Conservation (phyloP, 92 coral and sea anemone genomes). For the Zoanthus gigantus region DNA sequence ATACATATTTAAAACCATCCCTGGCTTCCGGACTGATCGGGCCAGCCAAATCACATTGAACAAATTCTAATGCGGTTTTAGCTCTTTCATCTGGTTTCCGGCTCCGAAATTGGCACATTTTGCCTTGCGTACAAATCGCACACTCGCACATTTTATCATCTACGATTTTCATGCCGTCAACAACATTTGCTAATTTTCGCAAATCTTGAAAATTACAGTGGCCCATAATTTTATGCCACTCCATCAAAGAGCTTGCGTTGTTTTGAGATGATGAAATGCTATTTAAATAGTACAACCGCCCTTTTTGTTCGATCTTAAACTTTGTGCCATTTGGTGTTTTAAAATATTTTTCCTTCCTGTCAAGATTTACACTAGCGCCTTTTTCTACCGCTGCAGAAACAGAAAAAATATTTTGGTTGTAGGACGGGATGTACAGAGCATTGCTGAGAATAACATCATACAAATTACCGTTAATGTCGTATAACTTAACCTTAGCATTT, state of each 20-base stretch:
- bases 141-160: conserved; percentile 46
- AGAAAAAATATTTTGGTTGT: conserved; percentile 7
- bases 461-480: background rate
- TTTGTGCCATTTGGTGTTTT: conserved; percentile 1
- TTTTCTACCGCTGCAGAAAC: conserved; percentile 9
- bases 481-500: conserved; percentile 9
- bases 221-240: background rate
- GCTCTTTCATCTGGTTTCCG: conserved; percentile 60
- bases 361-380: background rate
- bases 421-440: conserved; percentile 31
- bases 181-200: conserved; percentile 47
- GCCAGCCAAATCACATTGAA: conserved; percentile 59
- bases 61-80: conserved; percentile 51
- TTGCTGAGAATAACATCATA: conserved; percentile 1
- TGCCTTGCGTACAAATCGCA: conserved; percentile 53
- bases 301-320: background rate
- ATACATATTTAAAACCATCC: conserved; percentile 47
- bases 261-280: conserved; percentile 1
- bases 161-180: conserved; percentile 60
- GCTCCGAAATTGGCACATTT: background rate
- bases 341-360: background rate
- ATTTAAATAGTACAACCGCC: background rate
- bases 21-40: conserved; percentile 56
- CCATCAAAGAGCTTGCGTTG: background rate
- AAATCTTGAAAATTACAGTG: background rate